Percentiles rank a stretch among this genome's conserved stretches.
phyloP scores from a whole-genome alignment of 2,113 vertebrate genomes.

The Oryzias javanicus region DNA sequence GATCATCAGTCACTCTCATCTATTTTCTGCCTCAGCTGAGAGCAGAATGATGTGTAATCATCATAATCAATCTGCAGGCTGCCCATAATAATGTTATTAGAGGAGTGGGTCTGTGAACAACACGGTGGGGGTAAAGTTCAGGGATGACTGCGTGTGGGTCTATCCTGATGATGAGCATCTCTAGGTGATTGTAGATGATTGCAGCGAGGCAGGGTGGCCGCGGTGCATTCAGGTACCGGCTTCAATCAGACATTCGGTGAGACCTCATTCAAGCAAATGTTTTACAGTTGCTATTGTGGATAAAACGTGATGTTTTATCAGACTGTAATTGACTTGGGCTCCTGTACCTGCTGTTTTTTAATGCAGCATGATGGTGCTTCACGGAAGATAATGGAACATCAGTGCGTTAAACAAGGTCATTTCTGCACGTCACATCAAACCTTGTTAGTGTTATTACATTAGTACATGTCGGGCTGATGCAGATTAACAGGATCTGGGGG shows the following conservation, averaged over 20 bases:
- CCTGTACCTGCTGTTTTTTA: constrained; percentile 44
- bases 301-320: constrained; percentile 38
- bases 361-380: constrained; percentile 53
- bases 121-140: constrained; percentile 27
- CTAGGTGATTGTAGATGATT: constrained; percentile 59
- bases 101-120: constrained; percentile 32
- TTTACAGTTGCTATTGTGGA: constrained; percentile 55
- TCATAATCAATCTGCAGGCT: constrained; percentile 55
- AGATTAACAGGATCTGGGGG: constrained; percentile 20
- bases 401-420: constrained; percentile 33
- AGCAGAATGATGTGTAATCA: constrained; percentile 55
- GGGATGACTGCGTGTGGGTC: constrained; percentile 16
- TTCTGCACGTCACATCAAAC: not conserved
- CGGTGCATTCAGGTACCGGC: constrained; percentile 48
- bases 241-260: constrained; percentile 26
- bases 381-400: constrained; percentile 48
- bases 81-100: constrained; percentile 61
- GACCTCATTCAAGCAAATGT: constrained; percentile 59
- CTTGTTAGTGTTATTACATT: constrained; percentile 28
- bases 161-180: constrained; percentile 59
- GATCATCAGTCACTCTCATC: constrained; percentile 50
- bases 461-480: constrained; percentile 14
- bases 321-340: constrained; percentile 43
- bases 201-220: constrained; percentile 34
- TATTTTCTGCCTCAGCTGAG: constrained; percentile 52